Conservation (phyloP, 2,113 vertebrate species). For the Otus sunia region DNA sequence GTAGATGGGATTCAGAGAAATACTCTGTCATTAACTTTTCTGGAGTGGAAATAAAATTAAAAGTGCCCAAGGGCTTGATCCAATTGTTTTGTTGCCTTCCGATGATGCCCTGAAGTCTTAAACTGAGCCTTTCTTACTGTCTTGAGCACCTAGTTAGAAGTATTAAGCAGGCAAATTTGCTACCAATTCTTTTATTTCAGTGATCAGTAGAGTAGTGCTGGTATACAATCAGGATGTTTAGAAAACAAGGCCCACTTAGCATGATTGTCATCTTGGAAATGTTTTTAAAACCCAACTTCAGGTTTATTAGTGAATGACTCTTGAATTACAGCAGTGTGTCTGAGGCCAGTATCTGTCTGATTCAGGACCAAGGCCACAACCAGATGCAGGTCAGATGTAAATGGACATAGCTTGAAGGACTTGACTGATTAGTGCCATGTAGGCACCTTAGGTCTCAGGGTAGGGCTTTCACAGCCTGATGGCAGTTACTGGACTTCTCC, state of each 20-base stretch:
- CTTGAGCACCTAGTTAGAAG: not conserved
- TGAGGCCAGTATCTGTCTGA: not conserved
- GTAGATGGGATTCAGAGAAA: not conserved
- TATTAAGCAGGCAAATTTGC: not conserved
- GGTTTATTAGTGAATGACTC: not conserved
- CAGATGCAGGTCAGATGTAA: not conserved
- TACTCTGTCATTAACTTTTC: not conserved
- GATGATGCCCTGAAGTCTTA: not conserved
- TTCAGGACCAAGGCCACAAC: rapidly evolving
- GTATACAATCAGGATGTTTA: not conserved
- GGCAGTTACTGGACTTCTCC: not conserved
- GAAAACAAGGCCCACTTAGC: not conserved
- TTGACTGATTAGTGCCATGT: not conserved
- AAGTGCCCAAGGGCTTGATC: not conserved
- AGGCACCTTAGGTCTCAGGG: not conserved
- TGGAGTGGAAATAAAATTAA: not conserved
- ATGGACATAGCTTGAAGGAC: not conserved
- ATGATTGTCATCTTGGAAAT: not conserved
- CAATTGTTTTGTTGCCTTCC: not conserved
- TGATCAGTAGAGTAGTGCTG: not conserved
- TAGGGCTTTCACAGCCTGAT: not conserved
- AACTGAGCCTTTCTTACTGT: not conserved
- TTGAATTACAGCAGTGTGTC: not conserved
- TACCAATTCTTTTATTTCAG: not conserved
- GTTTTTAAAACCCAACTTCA: not conserved